Evolutionary conservation across 2,797 vertebrate species (phyloP), one percentile per base, ranked within the genome.

Genomic region (Melanotaenia maccullochi): DNA sequence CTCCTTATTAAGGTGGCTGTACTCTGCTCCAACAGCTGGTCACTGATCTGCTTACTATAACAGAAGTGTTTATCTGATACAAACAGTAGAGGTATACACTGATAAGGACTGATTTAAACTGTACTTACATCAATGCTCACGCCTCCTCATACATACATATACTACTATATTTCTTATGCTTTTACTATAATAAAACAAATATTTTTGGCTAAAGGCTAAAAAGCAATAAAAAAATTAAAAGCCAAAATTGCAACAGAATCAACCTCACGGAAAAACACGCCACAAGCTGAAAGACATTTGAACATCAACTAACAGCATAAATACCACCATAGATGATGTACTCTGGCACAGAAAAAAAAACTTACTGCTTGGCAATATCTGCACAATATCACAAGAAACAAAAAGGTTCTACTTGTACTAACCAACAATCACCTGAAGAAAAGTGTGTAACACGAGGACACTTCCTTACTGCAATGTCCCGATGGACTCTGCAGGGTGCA

Each of bases 381-480:
- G 44, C 44, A 6, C 42, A 44, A n/a, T 47, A 47, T n/a, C 5
- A 20, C 44, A 47, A 49, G 6, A 22, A n/a, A 49, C 3, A 40
- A 40, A n/a, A n/a, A n/a, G 44, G 7, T 9, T n/a, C 7, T 47
- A 18, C n/a, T 49, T 54, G 0, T 32, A 40, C 2, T 54, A 25
- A 63, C 66, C 24, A 42, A 35, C 4, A 52, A 35, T 71, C 68
- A 73, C 65, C 68, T 68, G 40, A 32, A 28, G 7, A 0, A 3
- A 55, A 4, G 20, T 51, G 1, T 24, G 59, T 4, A 68, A 65
- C 47, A 49, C 24, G 47, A 72, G 32, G 18, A 55, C 52, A n/a
- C 72, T 68, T 70, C 49, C 76, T 42, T 63, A 14, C 80, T 84
- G 75, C 60, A 60, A 3, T 56, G 56, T 44, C 13, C 76, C 24